Evolutionary conservation across 1,140 invertebrate genomes (phyloP).

Genomic region (Phenacoccus solenopsis): DNA sequence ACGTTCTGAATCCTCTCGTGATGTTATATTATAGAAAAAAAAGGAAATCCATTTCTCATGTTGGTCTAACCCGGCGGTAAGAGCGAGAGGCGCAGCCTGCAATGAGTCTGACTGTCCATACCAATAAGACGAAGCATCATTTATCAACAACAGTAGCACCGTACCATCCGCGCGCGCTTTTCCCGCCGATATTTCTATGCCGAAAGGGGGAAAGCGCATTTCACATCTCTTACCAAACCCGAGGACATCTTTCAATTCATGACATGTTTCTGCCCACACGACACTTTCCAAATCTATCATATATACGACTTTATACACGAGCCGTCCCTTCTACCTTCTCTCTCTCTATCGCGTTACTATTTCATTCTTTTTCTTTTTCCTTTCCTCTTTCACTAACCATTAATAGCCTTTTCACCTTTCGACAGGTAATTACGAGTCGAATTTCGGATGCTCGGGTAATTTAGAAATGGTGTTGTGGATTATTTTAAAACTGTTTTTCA

Average conservation of each 20-base stretch:
- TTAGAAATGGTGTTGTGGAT: no score
- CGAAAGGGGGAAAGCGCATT: not conserved
- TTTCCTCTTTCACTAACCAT: not conserved
- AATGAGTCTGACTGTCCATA: slow-evolving; percentile 17
- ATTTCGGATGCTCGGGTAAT: not conserved
- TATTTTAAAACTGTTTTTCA: no score
- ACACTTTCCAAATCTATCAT: slow-evolving; percentile 18
- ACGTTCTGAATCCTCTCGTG: slow-evolving; percentile 15
- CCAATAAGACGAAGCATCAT: slow-evolving; percentile 16
- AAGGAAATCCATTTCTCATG: slow-evolving; percentile 17
- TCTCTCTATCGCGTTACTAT: no score
- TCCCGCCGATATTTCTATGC: not conserved
- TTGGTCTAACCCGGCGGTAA: not conserved
- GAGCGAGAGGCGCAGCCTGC: not conserved
- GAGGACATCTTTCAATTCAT: slow-evolving; percentile 17
- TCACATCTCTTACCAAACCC: not conserved
- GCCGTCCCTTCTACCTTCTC: no score
- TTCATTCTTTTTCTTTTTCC: not conserved
- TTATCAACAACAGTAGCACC: slow-evolving; percentile 17
- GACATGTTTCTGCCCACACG: slow-evolving; percentile 16
- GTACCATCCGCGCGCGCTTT: not conserved
- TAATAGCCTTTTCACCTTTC: not conserved
- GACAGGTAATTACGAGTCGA: not conserved
- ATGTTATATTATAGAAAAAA: slow-evolving; percentile 15
- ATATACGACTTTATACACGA: slow-evolving; percentile 1